Conservation (phyloP, 2,888 invertebrate genomes). For the Drosophila paramelanica region DNA sequence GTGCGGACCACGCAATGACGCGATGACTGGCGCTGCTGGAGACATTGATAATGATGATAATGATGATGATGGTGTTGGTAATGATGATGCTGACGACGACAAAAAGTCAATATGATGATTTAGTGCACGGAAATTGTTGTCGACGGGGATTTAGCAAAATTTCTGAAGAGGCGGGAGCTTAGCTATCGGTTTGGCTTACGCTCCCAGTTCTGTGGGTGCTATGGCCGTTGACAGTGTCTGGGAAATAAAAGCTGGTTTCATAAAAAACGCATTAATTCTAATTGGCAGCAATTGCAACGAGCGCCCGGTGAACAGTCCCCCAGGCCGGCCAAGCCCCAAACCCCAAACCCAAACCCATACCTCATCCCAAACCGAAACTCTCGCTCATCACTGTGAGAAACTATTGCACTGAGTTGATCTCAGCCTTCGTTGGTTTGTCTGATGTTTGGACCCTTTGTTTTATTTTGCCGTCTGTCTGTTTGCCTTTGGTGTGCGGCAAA, state of each 20-base stretch:
- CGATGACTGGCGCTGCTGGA: conserved; percentile 61
- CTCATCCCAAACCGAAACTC: conserved; percentile 1
- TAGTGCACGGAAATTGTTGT: conserved; percentile 66
- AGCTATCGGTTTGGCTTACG: conserved; percentile 3
- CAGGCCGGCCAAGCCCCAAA: not conserved
- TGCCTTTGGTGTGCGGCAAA: conserved; percentile 66
- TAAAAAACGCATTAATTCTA: conserved; percentile 82
- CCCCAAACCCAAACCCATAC: not conserved
- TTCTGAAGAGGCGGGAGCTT: conserved; percentile 4
- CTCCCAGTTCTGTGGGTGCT: conserved; percentile 39
- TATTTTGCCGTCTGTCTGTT: conserved; percentile 42
- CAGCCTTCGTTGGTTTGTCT: conserved; percentile 7
- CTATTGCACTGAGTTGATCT: conserved; percentile 15
- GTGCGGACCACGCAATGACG: conserved; percentile 43
- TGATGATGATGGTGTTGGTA: not conserved
- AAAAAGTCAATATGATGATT: conserved; percentile 76
- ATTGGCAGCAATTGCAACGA: conserved; percentile 79
- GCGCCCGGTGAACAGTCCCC: conserved; percentile 55
- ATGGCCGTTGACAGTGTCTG: conserved; percentile 52
- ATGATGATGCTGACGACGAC: conserved; percentile 35
- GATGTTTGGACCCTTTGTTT: conserved; percentile 9
- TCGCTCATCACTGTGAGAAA: conserved; percentile 52
- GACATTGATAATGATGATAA: conserved; percentile 32
- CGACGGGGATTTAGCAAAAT: conserved; percentile 28
- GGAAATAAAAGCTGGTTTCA: conserved; percentile 69